A percentile compares a stretch with the other conserved stretches of the same genome.
phyloP scores from a whole-genome alignment of 2,113 vertebrate species.

The Salvelinus namaycush region DNA sequence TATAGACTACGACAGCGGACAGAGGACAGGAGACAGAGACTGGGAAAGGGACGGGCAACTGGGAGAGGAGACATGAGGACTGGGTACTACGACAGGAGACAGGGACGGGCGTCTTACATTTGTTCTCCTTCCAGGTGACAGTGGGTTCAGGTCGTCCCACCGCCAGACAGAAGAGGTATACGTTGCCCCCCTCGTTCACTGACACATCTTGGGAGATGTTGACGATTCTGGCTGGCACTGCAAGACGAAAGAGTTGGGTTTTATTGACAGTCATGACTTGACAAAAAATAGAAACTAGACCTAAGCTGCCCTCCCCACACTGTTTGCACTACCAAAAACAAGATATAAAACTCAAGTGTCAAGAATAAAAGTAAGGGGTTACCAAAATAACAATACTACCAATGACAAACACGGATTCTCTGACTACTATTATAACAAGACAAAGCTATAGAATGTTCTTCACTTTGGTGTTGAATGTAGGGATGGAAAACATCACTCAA shows the following conservation, averaged over 20 bases:
- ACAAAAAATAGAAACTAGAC: neutral
- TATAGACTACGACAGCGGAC: constrained; percentile 41
- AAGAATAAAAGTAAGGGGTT: too few species aligned
- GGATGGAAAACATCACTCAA: too few species aligned
- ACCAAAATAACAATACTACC: too few species aligned
- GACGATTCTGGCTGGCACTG: constrained; percentile 88
- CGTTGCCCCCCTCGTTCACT: constrained; percentile 85
- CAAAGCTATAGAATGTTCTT: too few species aligned
- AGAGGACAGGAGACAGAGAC: constrained; percentile 12
- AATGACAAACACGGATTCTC: too few species aligned
- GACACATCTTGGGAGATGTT: constrained; percentile 87
- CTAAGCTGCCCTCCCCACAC: constrained; percentile 5
- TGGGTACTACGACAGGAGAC: neutral
- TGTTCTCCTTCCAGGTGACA: constrained; percentile 87
- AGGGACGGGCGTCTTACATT: constrained; percentile 75
- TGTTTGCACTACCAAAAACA: constrained; percentile 31
- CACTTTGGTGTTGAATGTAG: too few species aligned
- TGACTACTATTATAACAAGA: too few species aligned
- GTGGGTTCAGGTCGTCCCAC: constrained; percentile 87
- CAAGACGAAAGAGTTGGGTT: constrained; percentile 18
- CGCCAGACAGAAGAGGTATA: constrained; percentile 86
- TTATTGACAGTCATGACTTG: neutral
- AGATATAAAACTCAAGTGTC: too few species aligned
- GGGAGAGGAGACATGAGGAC: neutral
- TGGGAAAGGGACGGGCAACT: neutral